Conservation (phyloP, 1,140 invertebrate genomes). For the Trichomalopsis sarcophagae region DNA sequence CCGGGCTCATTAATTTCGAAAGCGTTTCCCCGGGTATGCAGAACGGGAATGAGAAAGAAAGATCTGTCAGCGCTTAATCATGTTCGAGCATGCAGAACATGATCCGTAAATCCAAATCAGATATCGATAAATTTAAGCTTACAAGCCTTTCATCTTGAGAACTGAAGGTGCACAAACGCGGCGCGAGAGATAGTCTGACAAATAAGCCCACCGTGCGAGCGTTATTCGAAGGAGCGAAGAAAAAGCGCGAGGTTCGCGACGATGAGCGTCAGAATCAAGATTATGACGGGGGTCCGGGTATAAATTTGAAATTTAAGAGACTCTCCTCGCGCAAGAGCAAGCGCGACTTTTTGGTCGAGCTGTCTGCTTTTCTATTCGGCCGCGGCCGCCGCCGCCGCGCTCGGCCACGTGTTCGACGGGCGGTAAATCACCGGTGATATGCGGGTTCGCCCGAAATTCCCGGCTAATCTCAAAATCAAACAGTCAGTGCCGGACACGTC, state of each 20-base stretch:
- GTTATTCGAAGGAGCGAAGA: conserved; percentile 47
- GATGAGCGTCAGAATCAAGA: conserved; percentile 71
- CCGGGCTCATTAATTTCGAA: conserved; percentile 25
- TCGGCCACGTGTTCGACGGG: conserved; percentile 59
- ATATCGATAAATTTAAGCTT: conserved; percentile 51
- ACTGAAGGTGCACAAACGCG: conserved; percentile 55
- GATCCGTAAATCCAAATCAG: conserved; percentile 52
- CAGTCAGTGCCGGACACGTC: conserved; percentile 56
- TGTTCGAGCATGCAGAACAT: conserved; percentile 26
- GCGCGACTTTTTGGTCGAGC: neutral
- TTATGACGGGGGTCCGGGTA: conserved; percentile 70
- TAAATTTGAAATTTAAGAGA: conserved; percentile 76
- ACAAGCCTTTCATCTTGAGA: conserved; percentile 36
- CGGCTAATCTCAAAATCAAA: conserved; percentile 75
- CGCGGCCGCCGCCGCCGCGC: neutral
- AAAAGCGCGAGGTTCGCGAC: conserved; percentile 52
- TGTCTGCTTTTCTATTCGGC: conserved; percentile 14
- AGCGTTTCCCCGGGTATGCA: neutral
- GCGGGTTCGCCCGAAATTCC: conserved; percentile 74
- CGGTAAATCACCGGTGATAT: conserved; percentile 74
- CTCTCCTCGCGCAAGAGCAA: conserved; percentile 45
- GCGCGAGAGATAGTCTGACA: conserved; percentile 57
- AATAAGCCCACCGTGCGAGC: conserved; percentile 68
- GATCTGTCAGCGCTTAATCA: conserved; percentile 27
- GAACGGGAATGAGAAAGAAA: no score